Evolutionary conservation across 1,140 invertebrate genomes (phyloP).

Genomic region (Vollenhovia emeryi): DNA sequence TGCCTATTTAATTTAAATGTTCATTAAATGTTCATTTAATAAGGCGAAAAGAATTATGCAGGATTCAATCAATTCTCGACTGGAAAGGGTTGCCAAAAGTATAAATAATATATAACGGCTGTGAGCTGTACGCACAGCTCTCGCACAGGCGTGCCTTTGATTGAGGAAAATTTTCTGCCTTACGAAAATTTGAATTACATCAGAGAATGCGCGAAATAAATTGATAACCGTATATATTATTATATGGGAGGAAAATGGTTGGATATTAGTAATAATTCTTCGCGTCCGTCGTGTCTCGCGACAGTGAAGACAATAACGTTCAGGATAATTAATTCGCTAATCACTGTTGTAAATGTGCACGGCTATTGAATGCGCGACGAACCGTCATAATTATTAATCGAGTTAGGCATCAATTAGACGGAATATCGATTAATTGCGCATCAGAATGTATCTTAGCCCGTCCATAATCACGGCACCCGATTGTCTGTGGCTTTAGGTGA

Average conservation of each 20-base stretch:
- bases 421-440: slow-evolving; percentile 79
- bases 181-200: neutral
- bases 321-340: slow-evolving; percentile 6
- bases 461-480: slow-evolving; percentile 62
- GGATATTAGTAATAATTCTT: neutral
- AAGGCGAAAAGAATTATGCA: slow-evolving; percentile 11
- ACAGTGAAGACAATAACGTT: neutral
- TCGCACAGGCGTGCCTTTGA: neutral
- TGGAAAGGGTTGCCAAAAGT: neutral
- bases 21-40: slow-evolving; percentile 25
- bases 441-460: slow-evolving; percentile 69
- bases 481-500: slow-evolving; percentile 74
- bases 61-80: neutral
- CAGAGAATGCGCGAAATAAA: neutral
- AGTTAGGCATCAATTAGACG: slow-evolving; percentile 80
- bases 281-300: neutral
- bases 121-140: neutral
- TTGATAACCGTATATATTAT: neutral
- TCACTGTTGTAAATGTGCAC: slow-evolving; percentile 7
- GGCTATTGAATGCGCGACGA: slow-evolving; percentile 67
- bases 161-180: neutral
- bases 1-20: slow-evolving; percentile 22
- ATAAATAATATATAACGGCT: neutral
- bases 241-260: neutral
- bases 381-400: slow-evolving; percentile 80